Conservation (phyloP, 2,888 invertebrate genomes). For the Sphecodes monilicornis region DNA sequence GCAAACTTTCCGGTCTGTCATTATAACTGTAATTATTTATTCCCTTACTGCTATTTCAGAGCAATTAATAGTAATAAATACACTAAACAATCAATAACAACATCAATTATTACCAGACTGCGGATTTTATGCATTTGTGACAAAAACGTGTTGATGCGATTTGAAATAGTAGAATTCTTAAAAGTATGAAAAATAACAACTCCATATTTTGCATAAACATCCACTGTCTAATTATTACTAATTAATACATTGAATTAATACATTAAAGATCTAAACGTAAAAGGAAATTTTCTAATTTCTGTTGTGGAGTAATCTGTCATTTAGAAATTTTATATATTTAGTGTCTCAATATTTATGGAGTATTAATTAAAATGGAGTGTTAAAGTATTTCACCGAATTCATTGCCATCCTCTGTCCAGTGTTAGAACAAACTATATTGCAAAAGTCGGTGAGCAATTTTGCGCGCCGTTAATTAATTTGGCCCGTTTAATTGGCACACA, state of each 20-base stretch:
- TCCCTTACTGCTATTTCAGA: neutral
- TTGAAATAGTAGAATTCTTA: too few species aligned
- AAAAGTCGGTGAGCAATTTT: conserved; percentile 36
- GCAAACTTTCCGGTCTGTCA: neutral
- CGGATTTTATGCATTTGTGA: too few species aligned
- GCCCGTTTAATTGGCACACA: conserved; percentile 43
- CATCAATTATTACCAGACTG: neutral
- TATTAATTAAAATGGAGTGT: neutral
- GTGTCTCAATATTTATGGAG: neutral
- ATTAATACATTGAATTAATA: too few species aligned
- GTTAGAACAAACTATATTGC: conserved; percentile 33
- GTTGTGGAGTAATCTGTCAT: too few species aligned
- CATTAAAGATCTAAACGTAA: too few species aligned
- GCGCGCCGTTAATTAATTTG: conserved; percentile 51
- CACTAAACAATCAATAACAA: neutral
- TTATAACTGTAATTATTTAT: neutral
- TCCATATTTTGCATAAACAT: too few species aligned
- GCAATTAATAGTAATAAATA: too few species aligned
- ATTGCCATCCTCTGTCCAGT: conserved; percentile 7
- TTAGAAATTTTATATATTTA: too few species aligned
- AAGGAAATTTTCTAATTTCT: too few species aligned
- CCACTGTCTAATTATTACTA: too few species aligned
- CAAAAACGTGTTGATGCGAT: too few species aligned
- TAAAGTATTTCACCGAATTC: neutral
- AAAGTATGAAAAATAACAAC: too few species aligned